Conservation (phyloP, 1,140 invertebrate species). For the Monomorium pharaonis region DNA sequence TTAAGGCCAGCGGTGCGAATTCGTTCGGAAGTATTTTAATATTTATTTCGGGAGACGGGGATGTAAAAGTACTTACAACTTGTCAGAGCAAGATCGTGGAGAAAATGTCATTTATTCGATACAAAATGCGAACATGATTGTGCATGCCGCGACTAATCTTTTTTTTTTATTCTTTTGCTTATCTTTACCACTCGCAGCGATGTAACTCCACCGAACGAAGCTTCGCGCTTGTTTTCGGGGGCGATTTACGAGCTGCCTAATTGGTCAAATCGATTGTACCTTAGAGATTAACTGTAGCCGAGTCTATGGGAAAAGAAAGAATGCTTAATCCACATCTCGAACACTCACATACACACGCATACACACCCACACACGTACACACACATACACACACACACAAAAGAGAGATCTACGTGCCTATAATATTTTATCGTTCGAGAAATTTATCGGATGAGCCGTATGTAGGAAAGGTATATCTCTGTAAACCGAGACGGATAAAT, state of each 20-base stretch:
- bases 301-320: conserved; percentile 29
- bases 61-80: not conserved
- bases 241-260: conserved; percentile 21
- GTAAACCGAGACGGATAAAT: conserved; percentile 1
- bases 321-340: conserved; percentile 2
- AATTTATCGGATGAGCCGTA: not conserved
- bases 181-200: conserved; percentile 10
- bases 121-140: conserved; percentile 55
- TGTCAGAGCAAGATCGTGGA: conserved; percentile 15
- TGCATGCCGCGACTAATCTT: conserved; percentile 22
- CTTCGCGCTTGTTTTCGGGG: conserved; percentile 14
- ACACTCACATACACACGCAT: not conserved
- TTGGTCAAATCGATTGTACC: conserved; percentile 47
- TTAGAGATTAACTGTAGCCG: conserved; percentile 41
- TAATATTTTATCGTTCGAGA: not conserved
- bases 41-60: not conserved
- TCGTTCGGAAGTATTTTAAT: not conserved
- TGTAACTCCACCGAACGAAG: not conserved
- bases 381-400: not conserved
- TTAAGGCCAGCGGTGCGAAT: not conserved
- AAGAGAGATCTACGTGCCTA: conserved; percentile 5
- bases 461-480: not conserved
- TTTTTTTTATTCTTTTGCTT: not conserved
- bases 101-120: conserved; percentile 64
- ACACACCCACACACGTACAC: not conserved